Conservation (phyloP, 2,888 invertebrate species). For the Sesamia inferens region DNA sequence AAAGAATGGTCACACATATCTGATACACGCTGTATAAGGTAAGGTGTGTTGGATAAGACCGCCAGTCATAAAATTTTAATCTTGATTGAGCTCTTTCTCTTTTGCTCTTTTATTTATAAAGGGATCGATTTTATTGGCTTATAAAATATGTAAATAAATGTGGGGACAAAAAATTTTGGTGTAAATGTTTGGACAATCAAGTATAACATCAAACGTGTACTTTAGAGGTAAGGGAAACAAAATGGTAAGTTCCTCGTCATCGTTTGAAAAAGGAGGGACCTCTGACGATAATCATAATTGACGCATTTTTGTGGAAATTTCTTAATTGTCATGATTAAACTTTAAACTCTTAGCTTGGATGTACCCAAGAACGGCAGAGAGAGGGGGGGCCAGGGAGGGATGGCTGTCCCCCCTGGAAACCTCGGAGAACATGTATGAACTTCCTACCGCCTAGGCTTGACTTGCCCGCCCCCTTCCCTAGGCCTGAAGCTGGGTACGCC, state of each 20-base stretch:
- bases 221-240: not conserved
- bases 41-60: not conserved
- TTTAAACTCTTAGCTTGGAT: too few species aligned
- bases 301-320: not conserved
- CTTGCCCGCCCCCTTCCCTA: too few species aligned
- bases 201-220: not conserved
- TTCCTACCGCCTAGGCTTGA: too few species aligned
- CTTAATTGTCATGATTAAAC: too few species aligned
- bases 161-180: not conserved
- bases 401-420: too few species aligned
- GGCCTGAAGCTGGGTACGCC: too few species aligned
- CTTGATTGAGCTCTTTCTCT: slow-evolving; percentile 8
- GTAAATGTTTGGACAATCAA: not conserved
- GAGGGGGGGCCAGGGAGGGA: too few species aligned
- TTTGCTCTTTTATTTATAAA: slow-evolving; percentile 7
- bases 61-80: slow-evolving; percentile 41
- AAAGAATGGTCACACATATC: not conserved
- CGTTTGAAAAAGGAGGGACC: too few species aligned
- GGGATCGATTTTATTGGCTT: slow-evolving; percentile 15
- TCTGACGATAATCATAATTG: not conserved
- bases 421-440: too few species aligned
- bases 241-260: not conserved
- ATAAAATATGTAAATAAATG: slow-evolving; percentile 29
- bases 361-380: too few species aligned
- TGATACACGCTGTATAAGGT: slow-evolving; percentile 1